Base-by-base conservation (phyloP, 1,140 invertebrate species). In the Conus betulinus region DNA sequence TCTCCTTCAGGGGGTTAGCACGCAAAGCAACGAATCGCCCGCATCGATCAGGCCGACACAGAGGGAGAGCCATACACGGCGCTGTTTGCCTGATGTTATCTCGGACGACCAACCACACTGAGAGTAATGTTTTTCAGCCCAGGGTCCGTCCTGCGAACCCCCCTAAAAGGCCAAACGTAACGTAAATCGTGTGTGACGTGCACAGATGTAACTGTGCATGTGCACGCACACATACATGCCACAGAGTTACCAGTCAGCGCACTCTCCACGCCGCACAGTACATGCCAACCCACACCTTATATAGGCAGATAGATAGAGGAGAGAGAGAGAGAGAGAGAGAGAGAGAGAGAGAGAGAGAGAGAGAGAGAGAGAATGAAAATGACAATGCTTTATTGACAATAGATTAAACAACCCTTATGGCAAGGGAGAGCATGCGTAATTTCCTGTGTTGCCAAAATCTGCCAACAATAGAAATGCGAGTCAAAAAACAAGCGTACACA, bases 1-100 rank as follows among this genome's bases (percentile, higher is more conserved):
- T 71, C 67, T 13, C 20, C 67, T 71, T 71, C 67, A 20, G 23
- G 67, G 67, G 20, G 6, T 71, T 71, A 71, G 67, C 67, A 71
- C 13, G 67, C 67, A 71, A 23, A 71, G 23, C 67, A 71, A 20
- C 67, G 20, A 71, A 71, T 71, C 67, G 6, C 67, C 11, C 13
- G 6, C 11, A 71, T 71, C 67, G 67, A 71, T 71, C 23, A 71
- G 67, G 6, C 67, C 67, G 67, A 13, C 20, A 71, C 67, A 23
- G 6, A 71, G 67, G 67, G 23, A n/a, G 67, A 71, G 23, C 11
- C 11, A 13, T 20, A 0, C 67, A 13, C 15, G 7, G 13, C 20
- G 67, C 13, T 71, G 67, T 71, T 71, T 71, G 67, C 67, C 67
- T 71, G 67, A 71, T 71, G 67, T 71, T 71, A 71, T 71, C 67